Percentiles rank a stretch among this genome's conserved stretches.
Evolutionary conservation across 2,888 invertebrate species (phyloP).

Genomic region (Notodonta dromedarius): DNA sequence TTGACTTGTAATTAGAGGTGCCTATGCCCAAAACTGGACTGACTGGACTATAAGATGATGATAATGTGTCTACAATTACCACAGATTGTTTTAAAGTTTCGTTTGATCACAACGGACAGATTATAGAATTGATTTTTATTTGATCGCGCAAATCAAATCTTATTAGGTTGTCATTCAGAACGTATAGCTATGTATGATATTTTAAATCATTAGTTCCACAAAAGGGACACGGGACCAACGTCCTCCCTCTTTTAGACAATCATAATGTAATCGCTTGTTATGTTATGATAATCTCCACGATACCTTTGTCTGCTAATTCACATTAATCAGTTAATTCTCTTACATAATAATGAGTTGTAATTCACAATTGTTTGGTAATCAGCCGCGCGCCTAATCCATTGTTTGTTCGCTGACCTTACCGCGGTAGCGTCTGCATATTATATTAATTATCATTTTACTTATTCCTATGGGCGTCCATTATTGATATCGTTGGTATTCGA

Average conservation of each 20-base stretch:
- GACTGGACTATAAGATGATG: too few species aligned
- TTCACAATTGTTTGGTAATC: slow-evolving; percentile 16
- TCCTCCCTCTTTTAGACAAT: background rate
- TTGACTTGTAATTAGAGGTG: too few species aligned
- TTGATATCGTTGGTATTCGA: slow-evolving; percentile 40
- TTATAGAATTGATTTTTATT: too few species aligned
- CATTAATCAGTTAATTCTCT: slow-evolving; percentile 7
- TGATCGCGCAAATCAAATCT: background rate
- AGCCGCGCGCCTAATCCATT: slow-evolving; percentile 30
- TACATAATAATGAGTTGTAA: slow-evolving; percentile 19
- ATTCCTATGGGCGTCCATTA: slow-evolving; percentile 39
- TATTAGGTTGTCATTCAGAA: background rate
- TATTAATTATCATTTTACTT: slow-evolving; percentile 46
- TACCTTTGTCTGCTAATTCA: slow-evolving; percentile 15
- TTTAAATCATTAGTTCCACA: background rate
- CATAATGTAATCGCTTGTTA: background rate
- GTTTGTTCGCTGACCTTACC: slow-evolving; percentile 30
- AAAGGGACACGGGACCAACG: background rate
- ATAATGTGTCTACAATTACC: too few species aligned
- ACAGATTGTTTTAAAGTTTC: too few species aligned
- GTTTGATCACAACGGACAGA: too few species aligned
- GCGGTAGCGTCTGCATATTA: slow-evolving; percentile 35
- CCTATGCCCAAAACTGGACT: too few species aligned
- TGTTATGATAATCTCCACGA: background rate
- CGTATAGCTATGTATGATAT: background rate